Evolutionary conservation across 2,113 vertebrate genomes (phyloP).

Genomic region (Calidris pygmaea): DNA sequence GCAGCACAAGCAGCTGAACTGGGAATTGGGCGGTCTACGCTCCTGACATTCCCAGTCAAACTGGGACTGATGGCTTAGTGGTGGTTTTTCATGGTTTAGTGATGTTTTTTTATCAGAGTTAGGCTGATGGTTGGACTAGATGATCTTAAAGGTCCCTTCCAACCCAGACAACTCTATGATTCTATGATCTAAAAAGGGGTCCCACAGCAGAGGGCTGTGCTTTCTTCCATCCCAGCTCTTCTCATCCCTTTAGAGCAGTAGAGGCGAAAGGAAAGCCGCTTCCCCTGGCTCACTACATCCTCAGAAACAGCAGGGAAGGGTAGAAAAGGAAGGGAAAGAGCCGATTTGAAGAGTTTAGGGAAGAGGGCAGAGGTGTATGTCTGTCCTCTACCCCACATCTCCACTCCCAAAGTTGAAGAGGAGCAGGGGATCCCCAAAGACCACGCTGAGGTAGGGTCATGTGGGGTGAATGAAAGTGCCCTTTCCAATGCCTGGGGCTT

Average conservation of each 20-base stretch:
- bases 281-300: neutral
- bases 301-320: neutral
- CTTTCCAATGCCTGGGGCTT: neutral
- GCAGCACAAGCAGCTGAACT: neutral
- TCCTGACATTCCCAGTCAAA: neutral
- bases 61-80: neutral
- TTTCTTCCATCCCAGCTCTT: neutral
- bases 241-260: neutral
- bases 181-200: neutral
- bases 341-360: neutral
- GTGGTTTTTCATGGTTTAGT: no score
- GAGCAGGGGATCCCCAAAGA: neutral
- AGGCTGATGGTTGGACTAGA: no score
- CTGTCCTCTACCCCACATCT: neutral
- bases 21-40: neutral
- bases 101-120: no score
- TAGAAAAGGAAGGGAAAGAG: neutral
- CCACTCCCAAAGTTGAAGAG: neutral
- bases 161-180: no score
- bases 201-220: accelerated
- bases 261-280: neutral
- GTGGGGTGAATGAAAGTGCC: neutral
- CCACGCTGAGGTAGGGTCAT: neutral
- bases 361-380: neutral
- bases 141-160: no score